Conservation (phyloP, 53 echinoderm and acorn worm species). For the Temnopleurus reevesii region DNA sequence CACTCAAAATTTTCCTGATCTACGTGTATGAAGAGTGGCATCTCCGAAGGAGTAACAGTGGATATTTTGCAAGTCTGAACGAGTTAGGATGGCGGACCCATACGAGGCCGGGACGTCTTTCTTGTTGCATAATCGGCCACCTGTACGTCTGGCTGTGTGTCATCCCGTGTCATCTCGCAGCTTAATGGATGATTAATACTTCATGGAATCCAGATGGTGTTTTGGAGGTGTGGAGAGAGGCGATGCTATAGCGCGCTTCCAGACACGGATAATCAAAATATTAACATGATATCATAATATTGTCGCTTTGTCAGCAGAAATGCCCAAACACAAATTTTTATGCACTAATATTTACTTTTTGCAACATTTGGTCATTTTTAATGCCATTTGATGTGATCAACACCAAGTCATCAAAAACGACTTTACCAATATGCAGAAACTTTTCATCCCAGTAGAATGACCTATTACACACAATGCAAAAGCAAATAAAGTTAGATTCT, state of each 20-base stretch:
- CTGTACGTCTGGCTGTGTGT: slow-evolving; percentile 26
- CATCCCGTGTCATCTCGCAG: slow-evolving; percentile 12
- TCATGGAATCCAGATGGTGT: slow-evolving; percentile 9
- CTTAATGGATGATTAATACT: slow-evolving; percentile 20
- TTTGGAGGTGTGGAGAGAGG: not conserved
- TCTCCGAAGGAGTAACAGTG: not conserved
- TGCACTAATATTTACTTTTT: no score
- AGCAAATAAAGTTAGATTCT: no score
- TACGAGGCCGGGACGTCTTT: not conserved
- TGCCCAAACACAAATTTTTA: no score
- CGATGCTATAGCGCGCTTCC: not conserved
- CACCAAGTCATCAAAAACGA: no score
- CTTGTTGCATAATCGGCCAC: slow-evolving; percentile 40
- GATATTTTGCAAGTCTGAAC: not conserved
- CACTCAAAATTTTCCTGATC: no score
- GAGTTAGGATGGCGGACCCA: not conserved
- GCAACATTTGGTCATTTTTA: no score
- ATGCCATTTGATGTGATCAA: no score
- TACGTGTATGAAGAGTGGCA: no score
- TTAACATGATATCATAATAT: not conserved
- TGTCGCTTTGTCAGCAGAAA: no score
- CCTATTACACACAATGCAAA: no score
- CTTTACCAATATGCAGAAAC: no score
- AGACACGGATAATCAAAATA: not conserved
- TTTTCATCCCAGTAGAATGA: no score